Evolutionary conservation across 2,113 vertebrate genomes (phyloP), one percentile per base, ranked within the genome.

Genomic region (Embiotoca jacksoni): DNA sequence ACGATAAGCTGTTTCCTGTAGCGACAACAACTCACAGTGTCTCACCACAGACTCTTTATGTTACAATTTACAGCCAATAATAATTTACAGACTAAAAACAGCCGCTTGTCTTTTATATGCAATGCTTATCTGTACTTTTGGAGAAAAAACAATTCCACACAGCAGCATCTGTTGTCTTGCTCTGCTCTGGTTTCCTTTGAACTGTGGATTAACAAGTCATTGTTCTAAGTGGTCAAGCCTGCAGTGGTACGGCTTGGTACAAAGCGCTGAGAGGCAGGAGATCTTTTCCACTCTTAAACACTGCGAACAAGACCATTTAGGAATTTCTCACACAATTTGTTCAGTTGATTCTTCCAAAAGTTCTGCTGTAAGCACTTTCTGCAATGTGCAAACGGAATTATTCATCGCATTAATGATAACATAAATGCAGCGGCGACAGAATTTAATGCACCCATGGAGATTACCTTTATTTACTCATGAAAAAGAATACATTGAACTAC

Each of bases 381-480:
- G 72, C 72, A 7, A 72, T 83, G 78, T 81, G 83, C 84, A 94
- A 93, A 93, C 85, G 76, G 86, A 93, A 92, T 94, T 93, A 94
- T 94, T 94, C 89, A 93, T 92, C 75, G 58, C 82, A 87, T 91
- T 89, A 91, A 89, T 72, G 85, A 91, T 92, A 93, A 92, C 82
- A 93, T 92, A 93, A 93, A 91, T 92, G 87, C 90, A 92, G 83
- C 52, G 67, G 85, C 57, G 78, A 93, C 92, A 92, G 72, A 94
- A 92, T 91, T 91, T 90, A 88, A 90, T 88, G 76, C 82, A 78
- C 83, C 88, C 73, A 4, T 74, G 74, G 66, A 88, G 91, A 89
- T 90, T 81, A 91, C 90, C 89, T 92, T 91, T 92, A 93, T 94
- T 94, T 94, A 93, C 90, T 86, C 81, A 49, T 88, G 87, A 87